phyloP scores from a whole-genome alignment of 2,888 invertebrate species.

The Drosophila kokeensis region DNA sequence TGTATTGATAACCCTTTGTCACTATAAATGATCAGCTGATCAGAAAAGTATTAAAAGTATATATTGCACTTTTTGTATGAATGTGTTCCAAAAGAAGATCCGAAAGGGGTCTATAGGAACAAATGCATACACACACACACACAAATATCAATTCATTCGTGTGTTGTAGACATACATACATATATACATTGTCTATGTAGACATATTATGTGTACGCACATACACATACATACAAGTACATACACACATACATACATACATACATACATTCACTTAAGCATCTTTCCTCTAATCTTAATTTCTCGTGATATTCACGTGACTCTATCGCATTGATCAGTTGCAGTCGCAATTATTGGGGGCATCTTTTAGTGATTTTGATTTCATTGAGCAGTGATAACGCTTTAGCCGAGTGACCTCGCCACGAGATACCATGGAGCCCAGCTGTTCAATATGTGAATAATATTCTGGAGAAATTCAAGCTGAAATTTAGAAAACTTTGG shows the following conservation, averaged over 20 bases:
- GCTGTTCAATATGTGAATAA: neutral
- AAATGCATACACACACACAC: neutral
- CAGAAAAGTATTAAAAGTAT: neutral
- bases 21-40: conserved; percentile 7
- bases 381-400: neutral
- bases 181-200: neutral
- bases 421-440: neutral
- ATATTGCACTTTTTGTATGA: neutral
- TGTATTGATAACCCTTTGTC: conserved; percentile 18
- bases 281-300: neutral
- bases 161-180: neutral
- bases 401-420: neutral
- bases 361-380: conserved; percentile 10
- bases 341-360: conserved; percentile 18
- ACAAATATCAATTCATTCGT: conserved; percentile 6
- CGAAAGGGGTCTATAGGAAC: neutral
- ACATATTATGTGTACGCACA: neutral
- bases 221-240: neutral
- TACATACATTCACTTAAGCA: neutral
- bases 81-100: neutral
- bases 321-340: conserved; percentile 6
- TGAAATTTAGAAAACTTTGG: neutral
- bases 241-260: too few relatives aligned
- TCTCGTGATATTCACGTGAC: conserved; percentile 33
- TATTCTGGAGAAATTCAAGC: neutral